phyloP scores from a whole-genome alignment of 2,888 invertebrate species.

The Pristionchus maxplancki region DNA sequence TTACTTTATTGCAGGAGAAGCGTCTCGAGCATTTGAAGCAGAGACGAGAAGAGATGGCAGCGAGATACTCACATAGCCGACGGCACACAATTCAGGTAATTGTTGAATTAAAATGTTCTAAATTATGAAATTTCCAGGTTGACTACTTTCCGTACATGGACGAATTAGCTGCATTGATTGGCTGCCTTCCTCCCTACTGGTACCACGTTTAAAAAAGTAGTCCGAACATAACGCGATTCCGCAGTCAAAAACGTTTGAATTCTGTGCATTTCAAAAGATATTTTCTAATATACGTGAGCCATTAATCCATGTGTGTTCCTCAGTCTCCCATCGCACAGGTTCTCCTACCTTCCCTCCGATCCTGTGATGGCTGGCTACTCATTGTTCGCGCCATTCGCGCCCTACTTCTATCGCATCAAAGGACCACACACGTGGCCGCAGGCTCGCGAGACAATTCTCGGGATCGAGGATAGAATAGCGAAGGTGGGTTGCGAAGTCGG shows the following conservation, averaged over 20 bases:
- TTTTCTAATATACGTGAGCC: no score
- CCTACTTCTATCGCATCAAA: constrained; percentile 53
- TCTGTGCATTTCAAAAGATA: not conserved
- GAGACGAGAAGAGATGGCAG: constrained; percentile 73
- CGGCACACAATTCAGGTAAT: constrained; percentile 79
- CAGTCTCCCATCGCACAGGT: no score
- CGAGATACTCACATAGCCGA: constrained; percentile 65
- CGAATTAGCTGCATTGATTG: constrained; percentile 78
- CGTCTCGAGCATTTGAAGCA: constrained; percentile 56
- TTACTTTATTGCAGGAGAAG: not conserved
- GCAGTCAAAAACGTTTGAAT: not conserved
- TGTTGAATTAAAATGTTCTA: not conserved
- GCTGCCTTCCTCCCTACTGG: constrained; percentile 63
- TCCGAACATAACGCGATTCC: not conserved
- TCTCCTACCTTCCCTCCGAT: not conserved
- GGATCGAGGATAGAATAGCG: constrained; percentile 20
- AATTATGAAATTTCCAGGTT: constrained; percentile 69
- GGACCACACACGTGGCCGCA: constrained; percentile 56
- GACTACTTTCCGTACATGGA: constrained; percentile 79
- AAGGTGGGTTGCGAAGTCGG: no score
- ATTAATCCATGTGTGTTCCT: no score
- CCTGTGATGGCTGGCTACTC: not conserved
- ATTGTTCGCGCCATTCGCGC: constrained; percentile 3
- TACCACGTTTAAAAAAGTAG: not conserved
- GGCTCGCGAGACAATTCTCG: constrained; percentile 53